phyloP scores from a whole-genome alignment of 2,888 invertebrate species.

The Cheilosia variabilis region DNA sequence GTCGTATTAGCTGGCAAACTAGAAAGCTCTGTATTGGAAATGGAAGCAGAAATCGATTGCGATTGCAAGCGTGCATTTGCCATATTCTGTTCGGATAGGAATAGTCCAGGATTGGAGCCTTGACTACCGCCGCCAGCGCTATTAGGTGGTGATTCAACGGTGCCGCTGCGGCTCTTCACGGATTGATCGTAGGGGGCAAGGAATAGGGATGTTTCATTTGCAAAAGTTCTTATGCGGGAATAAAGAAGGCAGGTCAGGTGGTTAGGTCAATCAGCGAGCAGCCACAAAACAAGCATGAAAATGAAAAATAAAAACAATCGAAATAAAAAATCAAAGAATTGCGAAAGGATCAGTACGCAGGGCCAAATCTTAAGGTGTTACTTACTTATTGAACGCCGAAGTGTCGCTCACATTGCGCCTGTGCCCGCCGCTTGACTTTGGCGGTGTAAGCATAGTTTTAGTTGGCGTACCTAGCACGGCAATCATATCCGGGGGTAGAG shows the following conservation, averaged over 20 bases:
- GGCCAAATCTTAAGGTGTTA: conserved; percentile 63
- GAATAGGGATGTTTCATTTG: conserved; percentile 90
- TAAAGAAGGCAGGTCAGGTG: conserved; percentile 32
- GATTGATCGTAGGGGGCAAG: conserved; percentile 89
- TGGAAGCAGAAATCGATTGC: conserved; percentile 79
- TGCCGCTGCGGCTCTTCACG: conserved; percentile 84
- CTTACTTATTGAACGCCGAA: conserved; percentile 91
- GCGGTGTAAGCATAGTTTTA: conserved; percentile 81
- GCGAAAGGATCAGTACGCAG: conserved; percentile 59
- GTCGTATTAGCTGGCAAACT: conserved; percentile 69
- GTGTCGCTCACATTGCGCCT: conserved; percentile 93
- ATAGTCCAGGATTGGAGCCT: conserved; percentile 82
- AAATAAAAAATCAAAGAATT: conserved; percentile 75
- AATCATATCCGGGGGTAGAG: conserved; percentile 71
- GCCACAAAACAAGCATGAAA: conserved; percentile 49
- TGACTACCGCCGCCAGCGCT: conserved; percentile 64
- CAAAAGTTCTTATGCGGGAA: conserved; percentile 86
- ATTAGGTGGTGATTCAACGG: conserved; percentile 75
- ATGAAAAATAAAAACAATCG: conserved; percentile 59
- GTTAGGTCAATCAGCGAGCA: conserved; percentile 60
- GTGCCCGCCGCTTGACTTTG: conserved; percentile 85
- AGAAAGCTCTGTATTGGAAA: conserved; percentile 78
- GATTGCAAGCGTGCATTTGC: conserved; percentile 71
- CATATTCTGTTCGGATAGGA: conserved; percentile 79
- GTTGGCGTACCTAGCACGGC: conserved; percentile 79